Evolutionary conservation across 2,888 invertebrate genomes (phyloP).

Genomic region (Agelastica alni): DNA sequence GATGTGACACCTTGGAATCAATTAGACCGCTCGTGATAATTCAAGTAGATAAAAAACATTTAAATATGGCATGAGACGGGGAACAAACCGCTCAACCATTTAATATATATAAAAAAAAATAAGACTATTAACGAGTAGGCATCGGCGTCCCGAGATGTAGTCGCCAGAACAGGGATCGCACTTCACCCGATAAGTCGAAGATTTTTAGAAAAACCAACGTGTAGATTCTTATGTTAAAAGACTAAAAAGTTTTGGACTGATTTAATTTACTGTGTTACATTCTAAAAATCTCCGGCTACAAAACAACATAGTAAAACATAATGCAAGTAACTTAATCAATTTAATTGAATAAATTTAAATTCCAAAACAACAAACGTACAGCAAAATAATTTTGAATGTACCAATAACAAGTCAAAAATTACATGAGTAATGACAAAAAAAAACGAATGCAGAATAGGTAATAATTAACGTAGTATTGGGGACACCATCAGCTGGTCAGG

Average conservation of each 20-base stretch:
- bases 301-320: conserved; percentile 36
- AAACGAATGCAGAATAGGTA: conserved; percentile 54
- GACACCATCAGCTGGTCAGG: conserved; percentile 54
- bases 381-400: conserved; percentile 53
- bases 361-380: conserved; percentile 44
- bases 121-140: conserved; percentile 43
- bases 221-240: background rate
- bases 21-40: conserved; percentile 20
- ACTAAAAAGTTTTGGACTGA: background rate
- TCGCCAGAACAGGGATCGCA: conserved; percentile 54
- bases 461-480: conserved; percentile 40
- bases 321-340: conserved; percentile 53
- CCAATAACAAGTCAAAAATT: conserved; percentile 51
- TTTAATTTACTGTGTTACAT: background rate
- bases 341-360: conserved; percentile 48
- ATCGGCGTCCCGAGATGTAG: conserved; percentile 48
- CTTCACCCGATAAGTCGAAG: conserved; percentile 39
- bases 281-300: conserved; percentile 21
- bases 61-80: conserved; percentile 40
- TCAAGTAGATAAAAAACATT: conserved; percentile 47
- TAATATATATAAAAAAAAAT: conserved; percentile 37
- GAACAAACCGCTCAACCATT: conserved; percentile 26
- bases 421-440: conserved; percentile 42
- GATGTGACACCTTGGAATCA: conserved; percentile 49
- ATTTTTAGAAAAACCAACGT: conserved; percentile 20